phyloP scores from a whole-genome alignment of 2,888 invertebrate genomes.

The Phyllotreta cruciferae region DNA sequence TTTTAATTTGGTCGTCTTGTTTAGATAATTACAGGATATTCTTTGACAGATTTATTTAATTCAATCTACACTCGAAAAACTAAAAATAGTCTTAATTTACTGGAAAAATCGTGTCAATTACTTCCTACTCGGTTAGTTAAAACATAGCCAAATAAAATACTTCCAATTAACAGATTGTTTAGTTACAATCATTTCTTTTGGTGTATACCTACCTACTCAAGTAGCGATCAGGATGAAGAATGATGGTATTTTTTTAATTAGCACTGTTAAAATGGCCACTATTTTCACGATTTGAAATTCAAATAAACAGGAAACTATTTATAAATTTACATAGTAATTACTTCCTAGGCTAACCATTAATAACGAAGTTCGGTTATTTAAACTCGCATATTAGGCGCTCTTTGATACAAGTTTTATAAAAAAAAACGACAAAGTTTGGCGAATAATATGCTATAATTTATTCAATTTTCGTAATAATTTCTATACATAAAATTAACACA shows the following conservation, averaged over 20 bases:
- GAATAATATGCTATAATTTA: too few species aligned
- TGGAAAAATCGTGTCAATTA: too few species aligned
- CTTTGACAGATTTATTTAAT: slow-evolving; percentile 4
- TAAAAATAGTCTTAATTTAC: too few species aligned
- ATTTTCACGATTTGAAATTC: slow-evolving; percentile 35
- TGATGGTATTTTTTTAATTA: slow-evolving; percentile 33
- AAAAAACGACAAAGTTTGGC: background rate
- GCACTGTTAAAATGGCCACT: slow-evolving; percentile 26
- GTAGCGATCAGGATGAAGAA: background rate
- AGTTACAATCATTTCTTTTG: slow-evolving; percentile 1
- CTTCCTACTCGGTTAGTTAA: too few species aligned
- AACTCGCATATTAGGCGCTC: slow-evolving; percentile 11
- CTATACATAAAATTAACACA: background rate
- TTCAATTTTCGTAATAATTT: background rate
- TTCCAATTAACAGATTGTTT: too few species aligned
- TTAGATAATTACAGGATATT: slow-evolving; percentile 12
- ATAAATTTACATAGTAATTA: slow-evolving; percentile 37
- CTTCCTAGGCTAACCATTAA: slow-evolving; percentile 37
- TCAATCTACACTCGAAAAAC: background rate
- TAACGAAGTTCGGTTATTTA: slow-evolving; percentile 28
- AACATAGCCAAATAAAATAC: too few species aligned
- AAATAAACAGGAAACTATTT: slow-evolving; percentile 39
- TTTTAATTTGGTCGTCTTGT: slow-evolving; percentile 4
- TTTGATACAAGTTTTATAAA: slow-evolving; percentile 11
- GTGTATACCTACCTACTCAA: background rate